Conservation (phyloP, 2,797 vertebrate species). For the Delichon dasypus region DNA sequence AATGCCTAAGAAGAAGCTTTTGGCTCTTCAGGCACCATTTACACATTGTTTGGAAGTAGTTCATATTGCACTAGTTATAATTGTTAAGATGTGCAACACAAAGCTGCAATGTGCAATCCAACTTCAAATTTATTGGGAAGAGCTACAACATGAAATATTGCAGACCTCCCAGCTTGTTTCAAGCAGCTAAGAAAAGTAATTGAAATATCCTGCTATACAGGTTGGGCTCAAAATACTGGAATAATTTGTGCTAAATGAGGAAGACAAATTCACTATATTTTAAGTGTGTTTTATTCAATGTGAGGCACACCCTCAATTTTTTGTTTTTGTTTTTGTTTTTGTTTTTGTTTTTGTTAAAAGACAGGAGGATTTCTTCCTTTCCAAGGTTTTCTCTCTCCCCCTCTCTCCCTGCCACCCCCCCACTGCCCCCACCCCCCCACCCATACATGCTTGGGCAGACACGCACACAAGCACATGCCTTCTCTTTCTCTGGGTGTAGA, state of each 20-base stretch:
- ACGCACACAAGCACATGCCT: accelerated
- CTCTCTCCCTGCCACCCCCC: accelerated
- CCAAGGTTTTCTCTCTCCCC: not conserved
- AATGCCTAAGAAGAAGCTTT: not conserved
- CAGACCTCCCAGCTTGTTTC: slow-evolving; percentile 3
- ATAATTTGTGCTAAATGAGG: not conserved
- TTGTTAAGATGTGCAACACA: not conserved
- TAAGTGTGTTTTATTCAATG: not conserved
- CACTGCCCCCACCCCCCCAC: accelerated
- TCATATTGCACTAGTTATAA: not conserved
- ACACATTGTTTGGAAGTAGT: not conserved
- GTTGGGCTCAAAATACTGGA: not conserved
- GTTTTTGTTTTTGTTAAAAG: not conserved
- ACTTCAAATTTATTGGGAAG: not conserved
- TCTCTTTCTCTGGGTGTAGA: not conserved
- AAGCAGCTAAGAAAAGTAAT: not conserved
- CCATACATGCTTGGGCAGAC: not conserved
- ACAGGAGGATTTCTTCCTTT: not conserved
- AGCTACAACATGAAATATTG: not conserved
- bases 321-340: not conserved
- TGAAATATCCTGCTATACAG: not conserved
- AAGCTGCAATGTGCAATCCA: not conserved
- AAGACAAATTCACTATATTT: not conserved
- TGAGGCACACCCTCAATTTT: not conserved
- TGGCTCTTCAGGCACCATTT: not conserved